A percentile compares a stretch with the other conserved stretches of the same genome.
Conservation (phyloP, 30 jellyfish, hydroid and myxozoan genomes). For the Euphysa ruthae region DNA sequence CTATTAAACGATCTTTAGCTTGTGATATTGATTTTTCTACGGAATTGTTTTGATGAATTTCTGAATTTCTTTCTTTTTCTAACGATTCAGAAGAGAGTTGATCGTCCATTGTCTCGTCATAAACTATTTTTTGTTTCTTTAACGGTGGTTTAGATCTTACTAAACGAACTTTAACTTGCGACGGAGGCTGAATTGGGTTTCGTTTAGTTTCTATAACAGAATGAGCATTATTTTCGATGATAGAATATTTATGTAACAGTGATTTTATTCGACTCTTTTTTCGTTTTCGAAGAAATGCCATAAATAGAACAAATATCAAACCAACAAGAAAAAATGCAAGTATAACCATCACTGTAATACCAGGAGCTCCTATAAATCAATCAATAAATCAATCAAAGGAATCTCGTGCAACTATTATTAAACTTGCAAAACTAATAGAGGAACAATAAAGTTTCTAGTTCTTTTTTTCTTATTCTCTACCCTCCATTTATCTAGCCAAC, state of each 20-base stretch:
- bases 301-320: not conserved
- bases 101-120: not conserved
- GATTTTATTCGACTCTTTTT: not conserved
- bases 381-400: too few relatives aligned
- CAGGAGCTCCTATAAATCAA: constrained; percentile 31
- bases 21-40: not conserved
- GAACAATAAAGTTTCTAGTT: too few relatives aligned
- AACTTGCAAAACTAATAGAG: too few relatives aligned
- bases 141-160: not conserved
- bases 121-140: not conserved
- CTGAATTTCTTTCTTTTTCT: not conserved
- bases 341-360: constrained; percentile 8
- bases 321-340: constrained; percentile 1
- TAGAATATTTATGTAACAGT: not conserved
- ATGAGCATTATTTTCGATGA: not conserved
- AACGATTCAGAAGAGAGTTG: not conserved
- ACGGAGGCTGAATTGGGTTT: constrained; percentile 35
- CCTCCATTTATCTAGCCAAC: too few relatives aligned
- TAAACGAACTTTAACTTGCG: constrained; percentile 13
- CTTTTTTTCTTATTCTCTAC: too few relatives aligned
- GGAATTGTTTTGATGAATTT: not conserved
- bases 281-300: not conserved
- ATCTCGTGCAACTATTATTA: too few relatives aligned
- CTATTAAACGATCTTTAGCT: not conserved
- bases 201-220: not conserved